Evolutionary conservation across 53 echinoderm and acorn worm species (phyloP), one percentile per base, ranked within the genome.

Genomic region (Henricia sp.): DNA sequence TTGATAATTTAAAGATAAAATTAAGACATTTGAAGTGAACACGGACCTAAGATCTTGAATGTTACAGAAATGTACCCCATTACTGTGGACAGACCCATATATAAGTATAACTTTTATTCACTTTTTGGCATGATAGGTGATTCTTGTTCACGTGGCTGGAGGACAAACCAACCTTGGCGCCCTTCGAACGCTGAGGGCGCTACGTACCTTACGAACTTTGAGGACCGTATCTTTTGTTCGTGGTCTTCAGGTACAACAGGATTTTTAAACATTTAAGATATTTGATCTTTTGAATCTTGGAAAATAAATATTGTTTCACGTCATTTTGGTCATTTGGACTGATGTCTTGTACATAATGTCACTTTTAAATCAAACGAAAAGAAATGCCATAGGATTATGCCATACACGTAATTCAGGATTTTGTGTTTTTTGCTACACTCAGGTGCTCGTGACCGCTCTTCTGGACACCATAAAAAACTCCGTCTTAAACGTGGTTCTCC

Each of bases 371-470:
- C 60, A 21, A 59, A 59, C 24, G 8, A 24, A n/a, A n/a, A n/a
- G n/a, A n/a, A n/a, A n/a, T n/a, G n/a, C n/a, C n/a, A n/a, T n/a
- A n/a, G n/a, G n/a, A n/a, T n/a, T n/a, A n/a, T n/a, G n/a, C n/a
- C n/a, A n/a, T n/a, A n/a, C n/a, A n/a, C n/a, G n/a, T n/a, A n/a
- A n/a, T n/a, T n/a, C n/a, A n/a, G n/a, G n/a, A n/a, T n/a, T n/a
- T n/a, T n/a, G n/a, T n/a, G n/a, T n/a, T n/a, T 59, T 20, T n/a
- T 33, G n/a, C 33, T 68, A 11, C 39, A 19, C 28, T 8, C 30
- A 97, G 97, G 97, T 97, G n/a, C 83, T 97, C 19, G 97, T 97
- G 53, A 97, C 92, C 1, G 97, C 97, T 0, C 83, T 97, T 4
- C 35, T 97, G 37, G 97, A 97, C 71, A 97, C 97, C 53, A 92